Evolutionary conservation across 2,113 vertebrate genomes (phyloP), one percentile per base, ranked within the genome.

Genomic region (Rhagologus leucostigma): DNA sequence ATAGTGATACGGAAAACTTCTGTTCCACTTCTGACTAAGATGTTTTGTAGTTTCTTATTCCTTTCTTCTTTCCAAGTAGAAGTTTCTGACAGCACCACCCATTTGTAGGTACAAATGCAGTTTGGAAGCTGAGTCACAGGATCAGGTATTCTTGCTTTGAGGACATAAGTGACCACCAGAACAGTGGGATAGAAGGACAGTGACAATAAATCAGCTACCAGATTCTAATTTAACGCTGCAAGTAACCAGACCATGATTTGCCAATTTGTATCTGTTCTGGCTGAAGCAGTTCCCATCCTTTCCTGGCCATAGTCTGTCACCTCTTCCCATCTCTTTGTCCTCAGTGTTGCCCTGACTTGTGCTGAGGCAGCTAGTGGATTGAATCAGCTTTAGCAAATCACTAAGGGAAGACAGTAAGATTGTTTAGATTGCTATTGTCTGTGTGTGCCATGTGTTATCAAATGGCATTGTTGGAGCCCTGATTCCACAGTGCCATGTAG

Each of bases 301-400:
- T 86, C 35, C 82, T 93, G 15, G 19, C 32, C 8, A 8, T 4
- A 55, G 50, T 68, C 69, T 85, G 65, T 83, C 78, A 69, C 57
- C 24, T 82, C 57, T 87, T 71, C 74, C 41, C 20, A n/a, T 75
- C 55, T 42, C 67, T 69, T 44, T 94, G 79, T 90, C 67, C 46
- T 76, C 75, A 35, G 32, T 83, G 75, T 79, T 63, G 55, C 71
- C 29, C 85, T 91, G 71, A 77, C 39, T 78, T 84, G 65, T 87
- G 90, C 92, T 90, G 79, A 88, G 77, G 50, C 85, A 88, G 88
- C 85, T 57, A 4, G 17, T 70, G 67, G 32, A 27, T 68, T 90
- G 55, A 94, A 73, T 86, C 55, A 90, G 63, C 83, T 95, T 73
- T 62, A 92, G 75, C 84, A 96, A 77, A 70, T 83, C 71, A 55